These are phyloP conservation scores for Apodemia duryi DNA, from an alignment of 2,888 invertebrate genomes.

Conservation along the genomic window DNA sequence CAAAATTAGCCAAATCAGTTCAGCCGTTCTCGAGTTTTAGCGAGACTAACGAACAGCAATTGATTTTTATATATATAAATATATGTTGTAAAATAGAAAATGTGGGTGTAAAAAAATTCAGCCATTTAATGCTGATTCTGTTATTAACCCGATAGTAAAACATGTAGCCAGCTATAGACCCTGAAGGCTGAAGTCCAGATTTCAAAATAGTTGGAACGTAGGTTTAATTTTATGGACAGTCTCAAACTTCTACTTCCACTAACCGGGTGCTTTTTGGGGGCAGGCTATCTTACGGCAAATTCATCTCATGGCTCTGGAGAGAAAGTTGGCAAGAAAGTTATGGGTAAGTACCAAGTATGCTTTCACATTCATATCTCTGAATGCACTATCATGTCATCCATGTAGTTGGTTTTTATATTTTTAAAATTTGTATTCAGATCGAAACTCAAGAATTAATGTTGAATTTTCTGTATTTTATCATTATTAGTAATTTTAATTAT, in stretches of 20 bases:
- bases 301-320: conserved; percentile 62
- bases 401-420: no score
- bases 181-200: no score
- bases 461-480: no score
- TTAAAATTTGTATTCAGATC: no score
- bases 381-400: not conserved
- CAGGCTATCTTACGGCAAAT: conserved; percentile 75
- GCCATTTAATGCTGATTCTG: not conserved
- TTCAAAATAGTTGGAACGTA: not conserved
- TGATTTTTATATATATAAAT: no score
- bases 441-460: no score
- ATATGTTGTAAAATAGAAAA: no score
- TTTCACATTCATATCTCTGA: conserved; percentile 19
- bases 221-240: not conserved
- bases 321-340: conserved; percentile 40
- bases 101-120: not conserved
- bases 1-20: no score
- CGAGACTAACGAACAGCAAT: no score
- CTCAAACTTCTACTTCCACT: conserved; percentile 39
- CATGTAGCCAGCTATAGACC: not conserved
- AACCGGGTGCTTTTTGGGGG: conserved; percentile 69
- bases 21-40: no score
- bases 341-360: conserved; percentile 47
- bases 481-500: no score
- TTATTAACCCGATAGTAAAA: not conserved